Evolutionary conservation across 2,797 vertebrate species (phyloP), one percentile per base, ranked within the genome.

Genomic region (Sitta carolinensis): DNA sequence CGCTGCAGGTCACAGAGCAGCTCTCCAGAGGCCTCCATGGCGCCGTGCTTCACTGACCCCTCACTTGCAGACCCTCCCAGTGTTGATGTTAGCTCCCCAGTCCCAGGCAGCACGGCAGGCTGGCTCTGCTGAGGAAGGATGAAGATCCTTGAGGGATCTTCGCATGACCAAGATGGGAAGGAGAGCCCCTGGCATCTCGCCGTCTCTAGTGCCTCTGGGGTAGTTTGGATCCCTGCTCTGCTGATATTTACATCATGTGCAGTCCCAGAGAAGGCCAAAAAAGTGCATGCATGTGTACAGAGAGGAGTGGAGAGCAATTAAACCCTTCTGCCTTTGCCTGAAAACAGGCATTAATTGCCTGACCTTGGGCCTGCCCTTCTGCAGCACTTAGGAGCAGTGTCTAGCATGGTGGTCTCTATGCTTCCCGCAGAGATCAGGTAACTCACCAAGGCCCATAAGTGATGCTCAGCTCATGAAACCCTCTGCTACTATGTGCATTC

Each of bases 61-160:
- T 81, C 1, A 1, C 74, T 90, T 3, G 2, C 42, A 54, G 70
- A 27, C n/a, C 36, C 47, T 67, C 43, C 45, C 16, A 1, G 12
- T 38, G 81, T 20, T 52, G 32, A 67, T 47, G 42, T 52, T 48
- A 52, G 48, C 57, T 63, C 30, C 45, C 87, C 61, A 13, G 34
- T 20, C 51, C 22, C 3, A 1, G 38, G 48, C 62, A 77, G 77
- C 2, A 0, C 0, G 0, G 32, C 5, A 3, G 59, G 32, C 90
- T 86, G 73, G 48, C 73, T 91, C 61, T 63, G 73, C 48, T 1
- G 3, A 4, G 1, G 7, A 55, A 40, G 48, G 45, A 54, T 30
- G 32, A 11, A 57, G 57, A 14, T 84, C 73, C 79, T 45, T 48
- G 43, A 18, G 80, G 42, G 73, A 77, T 73, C 47, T 73, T 58